Percentiles rank a stretch among this genome's conserved stretches.
Conservation (phyloP, 1,140 invertebrate genomes). For the Medauroidea extradentata region DNA sequence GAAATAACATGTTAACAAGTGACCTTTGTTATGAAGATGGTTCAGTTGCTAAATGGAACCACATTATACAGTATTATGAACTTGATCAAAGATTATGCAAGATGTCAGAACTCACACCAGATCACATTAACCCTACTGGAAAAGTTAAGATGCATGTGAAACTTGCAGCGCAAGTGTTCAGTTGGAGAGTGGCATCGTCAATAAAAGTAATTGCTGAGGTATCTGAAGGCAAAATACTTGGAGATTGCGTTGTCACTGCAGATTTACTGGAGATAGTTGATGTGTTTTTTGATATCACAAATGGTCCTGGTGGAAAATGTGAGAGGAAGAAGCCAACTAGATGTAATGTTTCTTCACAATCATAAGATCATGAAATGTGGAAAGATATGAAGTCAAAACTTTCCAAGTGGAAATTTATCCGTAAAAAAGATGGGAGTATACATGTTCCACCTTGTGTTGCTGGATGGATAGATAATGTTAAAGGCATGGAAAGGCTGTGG, state of each 20-base stretch:
- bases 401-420: background rate
- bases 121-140: too few relatives aligned
- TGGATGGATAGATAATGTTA: slow-evolving; percentile 28
- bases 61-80: too few relatives aligned
- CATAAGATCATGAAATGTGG: too few relatives aligned
- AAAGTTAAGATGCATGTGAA: slow-evolving; percentile 31
- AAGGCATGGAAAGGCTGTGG: slow-evolving; percentile 26
- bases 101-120: too few relatives aligned
- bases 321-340: too few relatives aligned
- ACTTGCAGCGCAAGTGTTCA: slow-evolving; percentile 28
- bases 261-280: slow-evolving; percentile 28
- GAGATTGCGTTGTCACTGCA: slow-evolving; percentile 20
- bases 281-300: slow-evolving; percentile 32
- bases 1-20: too few relatives aligned
- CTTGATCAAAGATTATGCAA: too few relatives aligned
- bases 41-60: too few relatives aligned
- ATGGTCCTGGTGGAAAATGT: slow-evolving; percentile 15
- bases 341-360: too few relatives aligned
- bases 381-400: too few relatives aligned
- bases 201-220: slow-evolving; percentile 19
- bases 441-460: slow-evolving; percentile 25
- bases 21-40: too few relatives aligned
- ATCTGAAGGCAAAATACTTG: slow-evolving; percentile 20
- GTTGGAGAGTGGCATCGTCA: slow-evolving; percentile 25
- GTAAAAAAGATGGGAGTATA: slow-evolving; percentile 16